Evolutionary conservation across 2,888 invertebrate genomes (phyloP).

Genomic region (Melieria crassipennis): DNA sequence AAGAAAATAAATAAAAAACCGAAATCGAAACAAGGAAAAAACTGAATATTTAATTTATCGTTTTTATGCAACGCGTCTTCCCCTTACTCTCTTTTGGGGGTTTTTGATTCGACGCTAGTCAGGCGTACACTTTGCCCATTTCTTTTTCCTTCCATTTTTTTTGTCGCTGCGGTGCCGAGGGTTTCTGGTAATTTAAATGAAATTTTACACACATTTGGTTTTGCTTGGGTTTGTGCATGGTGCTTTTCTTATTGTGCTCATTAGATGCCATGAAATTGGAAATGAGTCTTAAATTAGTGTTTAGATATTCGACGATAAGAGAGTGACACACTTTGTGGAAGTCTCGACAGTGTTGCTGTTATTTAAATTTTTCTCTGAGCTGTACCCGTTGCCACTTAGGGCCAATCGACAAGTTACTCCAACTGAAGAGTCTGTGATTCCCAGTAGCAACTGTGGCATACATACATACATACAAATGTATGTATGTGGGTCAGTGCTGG

Average conservation of each 20-base stretch:
- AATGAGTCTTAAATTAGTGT: slow-evolving; percentile 24
- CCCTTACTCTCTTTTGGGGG: neutral
- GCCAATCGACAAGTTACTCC: too few relatives aligned
- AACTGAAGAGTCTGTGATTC: too few relatives aligned
- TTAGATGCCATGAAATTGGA: slow-evolving; percentile 22
- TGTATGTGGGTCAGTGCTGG: too few relatives aligned
- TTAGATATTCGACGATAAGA: slow-evolving; percentile 24
- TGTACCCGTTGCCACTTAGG: too few relatives aligned
- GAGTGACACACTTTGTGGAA: slow-evolving; percentile 14
- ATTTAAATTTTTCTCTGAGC: too few relatives aligned
- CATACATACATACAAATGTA: too few relatives aligned
- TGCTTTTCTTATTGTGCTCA: neutral
- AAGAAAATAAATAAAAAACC: neutral
- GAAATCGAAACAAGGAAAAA: too few relatives aligned
- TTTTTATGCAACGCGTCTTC: neutral
- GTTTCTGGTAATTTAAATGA: neutral
- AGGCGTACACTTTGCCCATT: slow-evolving; percentile 12
- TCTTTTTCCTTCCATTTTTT: neutral
- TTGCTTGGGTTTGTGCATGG: neutral
- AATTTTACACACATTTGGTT: neutral
- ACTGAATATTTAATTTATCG: slow-evolving; percentile 20
- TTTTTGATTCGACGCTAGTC: slow-evolving; percentile 14
- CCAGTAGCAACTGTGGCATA: too few relatives aligned
- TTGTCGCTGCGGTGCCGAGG: neutral
- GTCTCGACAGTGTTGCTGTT: too few relatives aligned